Percentiles rank a stretch among this genome's conserved stretches.
Evolutionary conservation across 1,140 invertebrate genomes (phyloP).

Genomic region (Drosophila nasuta): DNA sequence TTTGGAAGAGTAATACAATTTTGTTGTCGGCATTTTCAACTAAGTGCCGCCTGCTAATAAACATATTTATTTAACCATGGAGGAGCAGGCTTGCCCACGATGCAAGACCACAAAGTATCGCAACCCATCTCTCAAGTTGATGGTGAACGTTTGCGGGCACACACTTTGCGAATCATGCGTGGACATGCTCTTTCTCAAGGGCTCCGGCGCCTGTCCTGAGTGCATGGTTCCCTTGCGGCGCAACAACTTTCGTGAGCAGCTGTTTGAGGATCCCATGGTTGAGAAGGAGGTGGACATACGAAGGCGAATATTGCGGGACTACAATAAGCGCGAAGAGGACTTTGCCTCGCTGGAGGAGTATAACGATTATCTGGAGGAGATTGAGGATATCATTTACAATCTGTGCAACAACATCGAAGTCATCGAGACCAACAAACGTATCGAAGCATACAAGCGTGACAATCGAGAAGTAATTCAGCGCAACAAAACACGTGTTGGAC

Average conservation of each 20-base stretch:
- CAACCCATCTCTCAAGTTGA: slow-evolving; percentile 97
- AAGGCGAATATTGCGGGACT: slow-evolving; percentile 94
- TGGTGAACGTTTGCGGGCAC: slow-evolving; percentile 99
- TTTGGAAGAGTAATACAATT: slow-evolving; percentile 10
- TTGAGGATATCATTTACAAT: slow-evolving; percentile 97
- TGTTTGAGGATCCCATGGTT: slow-evolving; percentile 98
- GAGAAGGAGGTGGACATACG: slow-evolving; percentile 99
- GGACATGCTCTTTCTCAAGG: slow-evolving; percentile 86
- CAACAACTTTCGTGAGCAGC: slow-evolving; percentile 96
- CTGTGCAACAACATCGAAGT: slow-evolving; percentile 96
- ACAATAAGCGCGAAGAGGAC: slow-evolving; percentile 96
- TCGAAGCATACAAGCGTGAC: slow-evolving; percentile 97
- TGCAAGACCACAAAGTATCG: slow-evolving; percentile 99
- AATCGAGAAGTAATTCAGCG: slow-evolving; percentile 96
- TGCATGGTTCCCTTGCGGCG: slow-evolving; percentile 94
- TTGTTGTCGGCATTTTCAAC: slow-evolving; percentile 18
- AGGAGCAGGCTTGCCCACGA: slow-evolving; percentile 96
- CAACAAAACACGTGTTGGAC: slow-evolving; percentile 91
- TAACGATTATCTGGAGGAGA: slow-evolving; percentile 97
- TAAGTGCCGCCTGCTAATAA: no score
- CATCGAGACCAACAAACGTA: slow-evolving; percentile 94
- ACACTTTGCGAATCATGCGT: slow-evolving; percentile 94
- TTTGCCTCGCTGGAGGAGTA: slow-evolving; percentile 92
- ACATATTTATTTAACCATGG: slow-evolving; percentile 86
- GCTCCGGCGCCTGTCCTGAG: slow-evolving; percentile 96